Evolutionary conservation across 2,113 vertebrate genomes (phyloP).

Genomic region (Syngnathus floridae): DNA sequence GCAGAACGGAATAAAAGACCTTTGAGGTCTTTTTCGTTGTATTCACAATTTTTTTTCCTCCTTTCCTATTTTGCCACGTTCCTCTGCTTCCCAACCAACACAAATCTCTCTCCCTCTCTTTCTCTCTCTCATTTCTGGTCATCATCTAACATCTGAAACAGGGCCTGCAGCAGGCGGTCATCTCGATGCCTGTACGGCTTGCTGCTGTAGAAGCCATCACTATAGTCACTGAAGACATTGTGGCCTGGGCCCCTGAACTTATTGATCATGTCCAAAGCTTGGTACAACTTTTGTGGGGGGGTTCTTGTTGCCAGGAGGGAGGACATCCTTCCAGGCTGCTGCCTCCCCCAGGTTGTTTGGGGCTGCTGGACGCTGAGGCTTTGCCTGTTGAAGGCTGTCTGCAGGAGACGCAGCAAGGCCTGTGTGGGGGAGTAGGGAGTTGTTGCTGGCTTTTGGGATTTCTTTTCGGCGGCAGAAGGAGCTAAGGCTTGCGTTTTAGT

Average conservation of each 20-base stretch:
- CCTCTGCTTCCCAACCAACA: slow-evolving; percentile 38
- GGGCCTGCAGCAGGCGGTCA: slow-evolving; percentile 85
- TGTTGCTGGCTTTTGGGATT: slow-evolving; percentile 33
- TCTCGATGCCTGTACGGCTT: slow-evolving; percentile 90
- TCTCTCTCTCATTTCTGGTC: slow-evolving; percentile 63
- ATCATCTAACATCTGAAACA: slow-evolving; percentile 82
- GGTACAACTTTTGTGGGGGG: slow-evolving; percentile 78
- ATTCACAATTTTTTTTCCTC: neutral
- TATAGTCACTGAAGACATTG: slow-evolving; percentile 83
- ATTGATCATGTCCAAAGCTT: slow-evolving; percentile 83
- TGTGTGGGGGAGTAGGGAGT: slow-evolving; percentile 44
- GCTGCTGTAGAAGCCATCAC: slow-evolving; percentile 83
- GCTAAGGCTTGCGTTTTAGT: slow-evolving; percentile 26
- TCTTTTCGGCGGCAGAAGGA: slow-evolving; percentile 40
- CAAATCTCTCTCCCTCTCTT: neutral
- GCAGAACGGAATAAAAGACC: slow-evolving; percentile 4
- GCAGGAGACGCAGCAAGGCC: slow-evolving; percentile 81
- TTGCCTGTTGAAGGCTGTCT: slow-evolving; percentile 82
- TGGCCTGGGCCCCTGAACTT: slow-evolving; percentile 75
- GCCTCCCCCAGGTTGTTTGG: slow-evolving; percentile 45
- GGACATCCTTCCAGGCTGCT: slow-evolving; percentile 54
- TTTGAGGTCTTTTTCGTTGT: slow-evolving; percentile 4
- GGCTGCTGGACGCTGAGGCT: slow-evolving; percentile 48
- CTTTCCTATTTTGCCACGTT: slow-evolving; percentile 23
- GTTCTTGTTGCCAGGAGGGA: slow-evolving; percentile 59